Conservation (phyloP, 2,797 vertebrate species). For the Sparidentex hasta region DNA sequence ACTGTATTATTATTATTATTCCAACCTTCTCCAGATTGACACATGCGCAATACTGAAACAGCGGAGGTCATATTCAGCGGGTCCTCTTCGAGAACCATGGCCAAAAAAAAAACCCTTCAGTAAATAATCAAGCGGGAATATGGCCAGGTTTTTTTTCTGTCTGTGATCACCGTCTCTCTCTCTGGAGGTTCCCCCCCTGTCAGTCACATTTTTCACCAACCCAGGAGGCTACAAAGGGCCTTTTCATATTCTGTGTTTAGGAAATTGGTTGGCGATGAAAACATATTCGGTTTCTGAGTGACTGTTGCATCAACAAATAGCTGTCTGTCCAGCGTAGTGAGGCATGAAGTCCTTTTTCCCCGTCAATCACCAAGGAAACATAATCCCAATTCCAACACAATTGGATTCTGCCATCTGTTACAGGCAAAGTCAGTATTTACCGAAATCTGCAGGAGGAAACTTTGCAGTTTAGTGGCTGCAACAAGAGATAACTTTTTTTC, state of each 20-base stretch:
- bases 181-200: constrained; percentile 33
- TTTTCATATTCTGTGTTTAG: constrained; percentile 56
- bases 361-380: constrained; percentile 62
- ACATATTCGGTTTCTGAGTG: constrained; percentile 51
- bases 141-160: constrained; percentile 20
- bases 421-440: constrained; percentile 27
- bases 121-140: constrained; percentile 34
- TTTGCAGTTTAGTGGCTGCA: constrained; percentile 11
- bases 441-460: constrained; percentile 8
- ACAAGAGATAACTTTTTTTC: background rate
- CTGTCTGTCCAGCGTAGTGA: constrained; percentile 58
- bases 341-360: constrained; percentile 57
- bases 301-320: constrained; percentile 59
- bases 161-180: constrained; percentile 27
- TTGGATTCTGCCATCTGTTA: constrained; percentile 53
- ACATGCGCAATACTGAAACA: background rate
- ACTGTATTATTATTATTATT: too few species aligned
- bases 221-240: constrained; percentile 20
- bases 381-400: constrained; percentile 43
- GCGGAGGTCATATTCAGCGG: constrained; percentile 8
- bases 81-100: constrained; percentile 10
- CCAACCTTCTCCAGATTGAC: constrained; percentile 13
- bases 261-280: constrained; percentile 64
- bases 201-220: constrained; percentile 45
- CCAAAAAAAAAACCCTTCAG: background rate